Conservation (phyloP, 2,888 invertebrate species). For the Clanis bilineata region DNA sequence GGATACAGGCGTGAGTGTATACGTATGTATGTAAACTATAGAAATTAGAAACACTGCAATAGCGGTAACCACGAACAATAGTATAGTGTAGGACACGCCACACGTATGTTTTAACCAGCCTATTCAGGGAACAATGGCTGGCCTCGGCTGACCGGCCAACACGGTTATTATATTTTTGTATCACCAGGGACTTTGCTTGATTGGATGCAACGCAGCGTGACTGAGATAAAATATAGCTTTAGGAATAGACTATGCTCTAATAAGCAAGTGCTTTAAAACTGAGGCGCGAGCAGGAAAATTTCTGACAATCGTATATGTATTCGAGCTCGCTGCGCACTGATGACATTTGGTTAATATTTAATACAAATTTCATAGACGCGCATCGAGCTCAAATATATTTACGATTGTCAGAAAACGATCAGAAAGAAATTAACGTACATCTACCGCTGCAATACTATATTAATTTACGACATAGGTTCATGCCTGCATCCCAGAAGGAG, state of each 20-base stretch:
- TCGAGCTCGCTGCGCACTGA: too few species aligned
- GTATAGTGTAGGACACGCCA: neutral
- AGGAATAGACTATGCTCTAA: neutral
- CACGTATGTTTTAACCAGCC: slow-evolving; percentile 19
- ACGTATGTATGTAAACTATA: neutral
- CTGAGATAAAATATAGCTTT: slow-evolving; percentile 36
- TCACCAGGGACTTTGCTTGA: slow-evolving; percentile 52
- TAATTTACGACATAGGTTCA: too few species aligned
- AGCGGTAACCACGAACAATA: neutral
- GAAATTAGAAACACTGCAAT: neutral
- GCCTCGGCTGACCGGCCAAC: slow-evolving; percentile 18
- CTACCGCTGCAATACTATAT: too few species aligned
- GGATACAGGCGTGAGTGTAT: too few species aligned
- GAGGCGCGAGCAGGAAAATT: too few species aligned
- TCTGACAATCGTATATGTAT: too few species aligned
- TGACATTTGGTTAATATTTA: too few species aligned
- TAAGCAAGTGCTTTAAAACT: neutral
- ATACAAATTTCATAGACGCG: too few species aligned
- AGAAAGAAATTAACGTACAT: too few species aligned
- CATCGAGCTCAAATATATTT: too few species aligned
- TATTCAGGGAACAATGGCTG: slow-evolving; percentile 18
- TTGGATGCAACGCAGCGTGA: slow-evolving; percentile 57
- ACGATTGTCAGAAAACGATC: too few species aligned
- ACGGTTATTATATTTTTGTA: slow-evolving; percentile 52
- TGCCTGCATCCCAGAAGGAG: too few species aligned